phyloP scores from a whole-genome alignment of 2,888 invertebrate genomes.

The Thymelicus acteon region DNA sequence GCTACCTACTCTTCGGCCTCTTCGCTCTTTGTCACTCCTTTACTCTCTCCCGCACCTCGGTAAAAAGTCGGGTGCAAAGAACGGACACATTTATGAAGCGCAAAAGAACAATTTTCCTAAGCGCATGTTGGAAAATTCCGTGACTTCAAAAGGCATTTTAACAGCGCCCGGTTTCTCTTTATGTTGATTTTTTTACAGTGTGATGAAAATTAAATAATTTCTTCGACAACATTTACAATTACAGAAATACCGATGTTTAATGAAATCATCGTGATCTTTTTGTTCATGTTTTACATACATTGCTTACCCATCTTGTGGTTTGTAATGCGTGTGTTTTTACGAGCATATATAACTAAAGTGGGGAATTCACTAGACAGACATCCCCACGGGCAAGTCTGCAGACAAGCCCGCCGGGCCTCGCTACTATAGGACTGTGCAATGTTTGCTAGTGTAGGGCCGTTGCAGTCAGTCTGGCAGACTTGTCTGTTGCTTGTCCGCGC shows the following conservation, averaged over 20 bases:
- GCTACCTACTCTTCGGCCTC: slow-evolving; percentile 50
- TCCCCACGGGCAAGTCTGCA: no score
- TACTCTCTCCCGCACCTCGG: slow-evolving; percentile 60
- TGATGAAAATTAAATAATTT: slow-evolving; percentile 59
- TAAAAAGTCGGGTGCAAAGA: slow-evolving; percentile 66
- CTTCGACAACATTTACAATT: slow-evolving; percentile 6
- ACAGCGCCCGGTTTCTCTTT: slow-evolving; percentile 70
- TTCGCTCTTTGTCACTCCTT: slow-evolving; percentile 67
- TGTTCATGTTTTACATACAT: no score
- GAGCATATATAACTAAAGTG: no score
- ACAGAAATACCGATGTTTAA: not conserved
- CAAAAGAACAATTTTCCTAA: slow-evolving; percentile 82
- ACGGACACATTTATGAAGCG: slow-evolving; percentile 74
- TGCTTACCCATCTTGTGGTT: not conserved
- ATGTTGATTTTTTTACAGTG: slow-evolving; percentile 71
- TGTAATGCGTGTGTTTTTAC: no score
- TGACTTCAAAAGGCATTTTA: slow-evolving; percentile 80
- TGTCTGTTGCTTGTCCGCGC: no score
- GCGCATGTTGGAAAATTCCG: slow-evolving; percentile 75
- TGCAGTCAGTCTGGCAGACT: no score
- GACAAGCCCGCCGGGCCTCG: no score
- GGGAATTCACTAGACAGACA: no score
- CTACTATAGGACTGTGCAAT: no score
- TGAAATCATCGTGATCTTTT: no score
- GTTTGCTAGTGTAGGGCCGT: no score